Percentiles rank a stretch among this genome's conserved stretches.
These are phyloP conservation scores for Neodiprion virginianus DNA, from an alignment of 1,140 invertebrate genomes.

Conservation along the genomic window DNA sequence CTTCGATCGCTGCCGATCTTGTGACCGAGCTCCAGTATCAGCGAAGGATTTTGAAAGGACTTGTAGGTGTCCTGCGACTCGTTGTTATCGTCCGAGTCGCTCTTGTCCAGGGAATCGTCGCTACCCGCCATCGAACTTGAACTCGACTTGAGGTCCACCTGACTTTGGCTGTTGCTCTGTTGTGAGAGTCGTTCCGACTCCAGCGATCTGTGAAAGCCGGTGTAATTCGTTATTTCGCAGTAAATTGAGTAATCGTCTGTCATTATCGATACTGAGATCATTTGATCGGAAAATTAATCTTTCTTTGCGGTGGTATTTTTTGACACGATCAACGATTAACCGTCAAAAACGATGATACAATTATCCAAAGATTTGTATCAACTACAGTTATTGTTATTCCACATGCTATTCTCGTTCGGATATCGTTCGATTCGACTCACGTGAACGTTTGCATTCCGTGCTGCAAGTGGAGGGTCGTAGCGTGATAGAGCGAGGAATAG, in stretches of 20 bases:
- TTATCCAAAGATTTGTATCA: too few species aligned
- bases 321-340: too few species aligned
- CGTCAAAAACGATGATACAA: too few species aligned
- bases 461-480: slow-evolving; percentile 52
- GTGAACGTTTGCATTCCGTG: slow-evolving; percentile 52
- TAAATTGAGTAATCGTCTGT: background rate
- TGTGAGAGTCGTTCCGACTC: slow-evolving; percentile 67
- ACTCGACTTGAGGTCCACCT: slow-evolving; percentile 55
- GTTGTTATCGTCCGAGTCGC: slow-evolving; percentile 65
- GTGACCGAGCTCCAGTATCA: slow-evolving; percentile 53
- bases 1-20: slow-evolving; percentile 52
- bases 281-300: too few species aligned
- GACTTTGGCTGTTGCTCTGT: slow-evolving; percentile 49
- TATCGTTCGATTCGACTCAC: slow-evolving; percentile 28
- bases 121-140: slow-evolving; percentile 65
- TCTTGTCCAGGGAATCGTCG: slow-evolving; percentile 69
- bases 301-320: too few species aligned
- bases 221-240: background rate
- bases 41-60: slow-evolving; percentile 46
- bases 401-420: too few species aligned
- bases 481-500: slow-evolving; percentile 57
- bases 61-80: slow-evolving; percentile 54
- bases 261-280: too few species aligned
- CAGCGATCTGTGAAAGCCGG: slow-evolving; percentile 36
- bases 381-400: too few species aligned